Base-by-base conservation (phyloP, 2,888 invertebrate species). In the Micoletzkya japonica region DNA sequence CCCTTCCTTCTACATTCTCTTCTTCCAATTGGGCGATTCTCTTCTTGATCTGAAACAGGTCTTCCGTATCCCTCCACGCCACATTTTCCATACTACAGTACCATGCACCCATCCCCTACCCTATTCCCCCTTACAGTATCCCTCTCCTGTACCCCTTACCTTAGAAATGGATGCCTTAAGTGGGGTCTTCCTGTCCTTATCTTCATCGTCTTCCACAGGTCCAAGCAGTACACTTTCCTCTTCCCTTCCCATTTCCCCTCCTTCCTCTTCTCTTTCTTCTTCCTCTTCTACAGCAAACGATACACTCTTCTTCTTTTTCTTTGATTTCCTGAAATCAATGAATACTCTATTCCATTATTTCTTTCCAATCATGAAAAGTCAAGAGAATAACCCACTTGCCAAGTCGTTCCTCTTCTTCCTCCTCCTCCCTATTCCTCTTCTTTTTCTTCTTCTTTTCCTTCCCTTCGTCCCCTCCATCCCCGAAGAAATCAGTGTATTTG, bases 181-280 rank as follows among this genome's bases (percentile, higher is more conserved):
- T 10, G 68, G 68, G 4, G 68, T 68, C 57, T 57, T 57, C 24
- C 24, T 24, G 4, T 24, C 44, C 56, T 54, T 39, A 24, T 39
- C 44, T 49, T 68, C 68, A 20, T 68, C 68, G 58, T 54, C 56
- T 54, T 68, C 68, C 26, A 39, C 58, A 14, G 68, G 68, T 30
- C 68, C 68, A 2, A 68, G 68, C 30, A 68, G 68, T n/a, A 68
- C 50, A 14, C 68, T 10, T 50, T 68, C 68, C 32, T 68, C 68
- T 30, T 39, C 64, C 14, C 20, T 10, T 24, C 24, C 56, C 7
- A 10, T 10, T 54, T 54, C 56, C n/a, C n/a, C n/a, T n/a, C n/a
- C n/a, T n/a, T n/a, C n/a, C n/a, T n/a, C n/a, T n/a, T n/a, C n/a
- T n/a, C 36, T 34, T n/a, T 63, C 36, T 4, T 63, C 63, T 28